Evolutionary conservation across 2,797 vertebrate genomes (phyloP).

Genomic region (Anolis apletophallus): DNA sequence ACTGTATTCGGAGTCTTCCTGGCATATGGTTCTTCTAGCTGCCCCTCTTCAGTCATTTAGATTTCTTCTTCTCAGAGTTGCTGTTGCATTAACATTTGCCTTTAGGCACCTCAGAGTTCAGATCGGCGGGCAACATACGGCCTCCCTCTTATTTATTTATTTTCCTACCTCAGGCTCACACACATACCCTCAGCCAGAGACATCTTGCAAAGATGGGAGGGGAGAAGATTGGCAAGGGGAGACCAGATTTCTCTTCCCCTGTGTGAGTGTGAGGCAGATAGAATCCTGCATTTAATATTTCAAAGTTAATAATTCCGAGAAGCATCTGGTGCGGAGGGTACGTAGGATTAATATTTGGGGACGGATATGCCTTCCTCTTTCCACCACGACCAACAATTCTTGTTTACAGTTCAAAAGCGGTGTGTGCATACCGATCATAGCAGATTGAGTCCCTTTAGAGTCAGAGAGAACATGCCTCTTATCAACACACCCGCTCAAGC

Average conservation of each 20-base stretch:
- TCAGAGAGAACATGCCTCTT: background rate
- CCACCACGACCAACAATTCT: background rate
- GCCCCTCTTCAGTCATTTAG: slow-evolving; percentile 42
- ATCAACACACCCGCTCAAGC: slow-evolving; percentile 36
- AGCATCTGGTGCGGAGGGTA: background rate
- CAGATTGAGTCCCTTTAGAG: background rate
- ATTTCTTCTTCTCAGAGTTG: slow-evolving; percentile 36
- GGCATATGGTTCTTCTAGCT: slow-evolving; percentile 41
- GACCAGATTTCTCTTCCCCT: background rate
- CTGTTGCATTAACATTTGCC: slow-evolving; percentile 51
- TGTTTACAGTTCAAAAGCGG: background rate
- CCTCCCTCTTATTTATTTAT: slow-evolving; percentile 38
- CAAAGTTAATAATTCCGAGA: background rate
- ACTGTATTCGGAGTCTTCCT: background rate
- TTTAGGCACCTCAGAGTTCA: slow-evolving; percentile 43
- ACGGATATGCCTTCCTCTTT: background rate
- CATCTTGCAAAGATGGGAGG: slow-evolving; percentile 44
- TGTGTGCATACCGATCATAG: background rate
- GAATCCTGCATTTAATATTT: background rate
- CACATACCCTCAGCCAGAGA: background rate
- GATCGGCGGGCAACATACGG: slow-evolving; percentile 32
- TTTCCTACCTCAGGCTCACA: background rate
- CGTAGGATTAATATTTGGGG: background rate
- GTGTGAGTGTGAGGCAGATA: background rate
- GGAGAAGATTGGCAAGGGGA: background rate